Conservation (phyloP, 2,797 vertebrate genomes). For the Chrosomus eos region DNA sequence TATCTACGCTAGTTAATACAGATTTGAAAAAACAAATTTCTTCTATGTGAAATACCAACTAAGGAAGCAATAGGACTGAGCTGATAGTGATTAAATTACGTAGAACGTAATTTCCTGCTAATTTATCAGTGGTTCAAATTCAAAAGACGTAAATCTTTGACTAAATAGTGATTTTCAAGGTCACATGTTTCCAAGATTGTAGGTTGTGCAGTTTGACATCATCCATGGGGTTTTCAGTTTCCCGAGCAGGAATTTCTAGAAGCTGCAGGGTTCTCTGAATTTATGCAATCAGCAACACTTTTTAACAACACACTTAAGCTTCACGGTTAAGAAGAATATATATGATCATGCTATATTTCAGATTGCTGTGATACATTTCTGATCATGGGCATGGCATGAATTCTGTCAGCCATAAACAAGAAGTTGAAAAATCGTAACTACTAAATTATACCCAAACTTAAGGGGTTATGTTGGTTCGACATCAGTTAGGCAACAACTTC, state of each 20-base stretch:
- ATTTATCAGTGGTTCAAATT: background rate
- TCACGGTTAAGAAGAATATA: constrained; percentile 3
- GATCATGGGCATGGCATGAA: constrained; percentile 1
- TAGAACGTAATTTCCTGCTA: background rate
- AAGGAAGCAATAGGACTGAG: background rate
- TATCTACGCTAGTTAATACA: background rate
- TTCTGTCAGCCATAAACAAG: background rate
- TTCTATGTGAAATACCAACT: background rate
- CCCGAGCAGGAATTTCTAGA: constrained; percentile 27
- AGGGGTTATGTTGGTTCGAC: background rate
- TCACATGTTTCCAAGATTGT: constrained; percentile 22
- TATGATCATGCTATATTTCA: background rate
- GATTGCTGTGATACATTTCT: constrained; percentile 9
- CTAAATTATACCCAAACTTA: background rate
- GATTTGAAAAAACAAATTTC: background rate
- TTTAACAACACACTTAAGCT: background rate
- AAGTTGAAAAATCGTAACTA: background rate
- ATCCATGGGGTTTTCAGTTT: background rate
- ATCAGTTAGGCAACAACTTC: constrained; percentile 17
- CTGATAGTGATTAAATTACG: background rate
- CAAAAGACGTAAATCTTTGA: background rate
- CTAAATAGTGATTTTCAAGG: background rate
- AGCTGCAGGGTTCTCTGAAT: constrained; percentile 9
- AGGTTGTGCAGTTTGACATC: constrained; percentile 11
- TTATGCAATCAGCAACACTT: constrained; percentile 15